Evolutionary conservation across 2,888 invertebrate species (phyloP), one percentile per base, ranked within the genome.

Genomic region (Zelleria hepariella): DNA sequence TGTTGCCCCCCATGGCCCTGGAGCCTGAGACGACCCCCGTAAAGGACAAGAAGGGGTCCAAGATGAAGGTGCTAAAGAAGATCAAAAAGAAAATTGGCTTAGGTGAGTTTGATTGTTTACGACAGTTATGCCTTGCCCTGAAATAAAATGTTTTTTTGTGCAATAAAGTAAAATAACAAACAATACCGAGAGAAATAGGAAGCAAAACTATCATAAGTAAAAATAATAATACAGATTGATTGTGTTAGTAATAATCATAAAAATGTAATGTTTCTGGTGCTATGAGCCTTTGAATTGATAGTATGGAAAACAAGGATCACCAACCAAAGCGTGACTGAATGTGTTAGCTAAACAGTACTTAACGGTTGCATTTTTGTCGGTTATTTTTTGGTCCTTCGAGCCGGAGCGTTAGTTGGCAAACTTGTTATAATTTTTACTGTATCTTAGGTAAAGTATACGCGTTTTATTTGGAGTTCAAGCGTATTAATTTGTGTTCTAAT

Each of bases 51-150:
- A 88, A 89, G 60, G 86, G 87, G 10, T 88, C 88, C 1, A 96
- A 95, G 88, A 96, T 96, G 95, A 96, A 96, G 89, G 94, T 96
- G 63, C 86, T 96, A 64, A 96, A 96, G 91, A 96, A 96, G 79
- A 94, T 96, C 72, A 96, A 96, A 83, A 93, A 93, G 73, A 94
- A 95, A 74, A 96, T 96, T 79, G 96, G 96, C 71, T 84, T 96
- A 80, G 95, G 96, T 96, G 85, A 92, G 95, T 69, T 67, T 67
- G 63, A 62, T 69, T 69, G 73, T 68, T 78, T 56, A 21, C n/a
- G 10, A 7, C n/a, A n/a, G n/a, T n/a, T n/a, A n/a, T n/a, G n/a
- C n/a, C n/a, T n/a, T n/a, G n/a, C n/a, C n/a, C n/a, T n/a, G n/a
- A n/a, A n/a, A n/a, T n/a, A n/a, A n/a, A n/a, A n/a, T n/a, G n/a